Conservation (phyloP, 2,797 vertebrate genomes). For the Danio kyathit region DNA sequence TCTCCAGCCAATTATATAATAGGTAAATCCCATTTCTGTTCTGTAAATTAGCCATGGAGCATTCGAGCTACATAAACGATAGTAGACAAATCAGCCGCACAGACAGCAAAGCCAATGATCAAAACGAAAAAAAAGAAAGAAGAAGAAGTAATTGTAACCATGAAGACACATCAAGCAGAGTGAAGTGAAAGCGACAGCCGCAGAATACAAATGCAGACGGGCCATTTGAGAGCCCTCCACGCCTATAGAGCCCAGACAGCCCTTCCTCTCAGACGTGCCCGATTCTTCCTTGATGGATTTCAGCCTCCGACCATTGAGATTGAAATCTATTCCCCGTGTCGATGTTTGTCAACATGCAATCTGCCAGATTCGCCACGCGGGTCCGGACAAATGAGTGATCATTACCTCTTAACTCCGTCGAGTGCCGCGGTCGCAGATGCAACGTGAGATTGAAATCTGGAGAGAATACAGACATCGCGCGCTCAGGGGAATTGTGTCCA, state of each 20-base stretch:
- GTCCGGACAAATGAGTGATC: constrained; percentile 49
- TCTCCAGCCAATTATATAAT: too few relatives aligned
- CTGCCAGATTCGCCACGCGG: constrained; percentile 26
- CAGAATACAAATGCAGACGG: constrained; percentile 37
- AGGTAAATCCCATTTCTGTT: neutral
- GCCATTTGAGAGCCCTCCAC: constrained; percentile 34
- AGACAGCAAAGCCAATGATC: constrained; percentile 11
- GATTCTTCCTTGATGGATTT: constrained; percentile 51
- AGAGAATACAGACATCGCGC: constrained; percentile 38
- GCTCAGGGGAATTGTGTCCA: constrained; percentile 20
- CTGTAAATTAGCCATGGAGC: neutral
- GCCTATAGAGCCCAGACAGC: constrained; percentile 36
- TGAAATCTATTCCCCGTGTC: constrained; percentile 56
- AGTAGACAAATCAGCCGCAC: neutral
- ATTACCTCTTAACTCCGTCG: constrained; percentile 45
- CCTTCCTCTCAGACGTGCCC: constrained; percentile 22
- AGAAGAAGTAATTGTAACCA: neutral
- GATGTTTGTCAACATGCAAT: constrained; percentile 25
- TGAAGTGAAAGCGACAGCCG: constrained; percentile 9
- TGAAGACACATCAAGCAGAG: constrained; percentile 43
- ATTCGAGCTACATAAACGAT: neutral
- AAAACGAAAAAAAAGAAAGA: neutral
- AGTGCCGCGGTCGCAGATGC: constrained; percentile 29
- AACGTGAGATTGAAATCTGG: constrained; percentile 37
- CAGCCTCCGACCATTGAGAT: constrained; percentile 38